Base-by-base conservation (phyloP, 2,113 vertebrate species). In the Nycticorax nycticorax region DNA sequence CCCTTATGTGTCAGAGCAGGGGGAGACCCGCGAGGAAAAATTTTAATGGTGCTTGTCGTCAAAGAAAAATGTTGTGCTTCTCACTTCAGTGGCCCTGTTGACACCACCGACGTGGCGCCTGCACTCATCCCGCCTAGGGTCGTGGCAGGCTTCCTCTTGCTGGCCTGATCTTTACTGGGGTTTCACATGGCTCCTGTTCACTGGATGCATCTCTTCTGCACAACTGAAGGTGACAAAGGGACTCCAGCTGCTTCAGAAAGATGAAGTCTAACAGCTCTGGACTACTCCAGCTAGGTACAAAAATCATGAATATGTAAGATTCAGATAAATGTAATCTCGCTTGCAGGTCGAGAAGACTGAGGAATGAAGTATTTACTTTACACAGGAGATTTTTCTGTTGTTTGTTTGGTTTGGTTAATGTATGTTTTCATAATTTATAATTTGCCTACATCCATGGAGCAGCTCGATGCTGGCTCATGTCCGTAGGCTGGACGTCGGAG, bases 21-120 rank as follows among this genome's bases (percentile, higher is more conserved):
- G 52, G 79, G 73, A 93, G 35, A 64, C 85, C 91, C 6, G 10
- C 33, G 1, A 60, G 92, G 88, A 89, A 63, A 95, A 77, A 74
- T 71, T 97, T 92, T 97, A 97, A 96, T 91, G 94, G 85, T 78
- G 78, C 39, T 93, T 95, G 86, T 96, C 89, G 9, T 66, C 88
- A 92, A 97, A 96, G 90, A 94, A 74, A 96, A 95, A 92, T 89
- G 52, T 16, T 89, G 45, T 52, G 60, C 68, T 94, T 94, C 85
- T 95, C 64, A 84, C 77, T 95, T 91, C 72, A 84, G 24, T 64
- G 30, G 60, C 76, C 85, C 73, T 84, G 67, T 90, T 92, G 87
- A 94, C 88, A 85, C 74, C 73, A 80, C 94, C 72, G 45, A 55
- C 7, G 27, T 53, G 59, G 30, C 3, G 8, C 35, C 64, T 74